These are phyloP conservation scores for Pantherophis guttatus DNA, from an alignment of 2,113 vertebrate species.

Conservation along the genomic window DNA sequence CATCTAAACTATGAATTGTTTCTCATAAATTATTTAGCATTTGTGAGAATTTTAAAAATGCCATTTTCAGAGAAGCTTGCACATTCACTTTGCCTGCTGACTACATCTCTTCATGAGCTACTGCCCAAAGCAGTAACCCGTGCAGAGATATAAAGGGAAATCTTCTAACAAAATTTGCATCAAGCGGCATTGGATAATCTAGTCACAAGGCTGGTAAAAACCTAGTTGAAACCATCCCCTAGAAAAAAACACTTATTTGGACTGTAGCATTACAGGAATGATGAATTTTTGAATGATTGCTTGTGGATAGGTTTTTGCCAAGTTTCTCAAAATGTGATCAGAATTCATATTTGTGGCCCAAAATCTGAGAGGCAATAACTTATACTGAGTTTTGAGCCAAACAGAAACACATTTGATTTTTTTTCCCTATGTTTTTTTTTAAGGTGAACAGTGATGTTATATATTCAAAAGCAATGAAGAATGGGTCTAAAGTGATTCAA, in stretches of 20 bases:
- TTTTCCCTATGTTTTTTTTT: constrained; percentile 22
- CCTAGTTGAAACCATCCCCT: too few species aligned
- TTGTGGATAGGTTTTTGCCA: not conserved
- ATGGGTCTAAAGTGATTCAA: constrained; percentile 75
- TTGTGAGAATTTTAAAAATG: not conserved
- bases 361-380: not conserved
- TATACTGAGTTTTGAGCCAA: not conserved
- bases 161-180: not conserved
- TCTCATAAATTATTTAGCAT: not conserved
- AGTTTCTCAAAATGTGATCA: not conserved
- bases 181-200: not conserved
- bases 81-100: not conserved
- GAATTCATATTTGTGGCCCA: not conserved
- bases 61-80: not conserved
- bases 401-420: not conserved
- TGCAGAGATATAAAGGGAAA: not conserved
- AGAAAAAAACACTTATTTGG: too few species aligned
- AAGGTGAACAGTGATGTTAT: constrained; percentile 94
- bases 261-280: not conserved
- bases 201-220: not conserved
- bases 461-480: constrained; percentile 78
- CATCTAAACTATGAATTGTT: not conserved
- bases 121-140: not conserved
- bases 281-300: not conserved
- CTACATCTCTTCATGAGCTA: not conserved